Evolutionary conservation across 2,888 invertebrate genomes (phyloP).

Genomic region (Clivina fossor): DNA sequence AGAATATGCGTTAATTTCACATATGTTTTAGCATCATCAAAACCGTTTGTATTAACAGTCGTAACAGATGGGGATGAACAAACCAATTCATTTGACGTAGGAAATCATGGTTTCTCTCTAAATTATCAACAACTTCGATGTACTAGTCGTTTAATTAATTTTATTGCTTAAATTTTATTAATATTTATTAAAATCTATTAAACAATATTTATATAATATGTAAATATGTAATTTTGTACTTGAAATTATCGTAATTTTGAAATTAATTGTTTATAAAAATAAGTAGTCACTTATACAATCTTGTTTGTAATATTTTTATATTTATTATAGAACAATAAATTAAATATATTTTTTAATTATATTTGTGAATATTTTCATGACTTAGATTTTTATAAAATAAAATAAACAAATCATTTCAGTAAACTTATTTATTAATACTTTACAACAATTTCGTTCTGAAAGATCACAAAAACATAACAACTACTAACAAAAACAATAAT

Average conservation of each 20-base stretch:
- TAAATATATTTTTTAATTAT: no score
- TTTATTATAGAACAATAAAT: no score
- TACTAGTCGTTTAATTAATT: slow-evolving; percentile 33
- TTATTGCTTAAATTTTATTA: slow-evolving; percentile 6
- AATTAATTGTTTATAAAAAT: no score
- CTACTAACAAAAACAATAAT: no score
- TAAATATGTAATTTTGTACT: no score
- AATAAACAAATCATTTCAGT: no score
- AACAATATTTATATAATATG: not conserved
- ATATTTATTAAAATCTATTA: not conserved
- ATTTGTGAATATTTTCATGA: no score
- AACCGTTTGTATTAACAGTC: slow-evolving; percentile 74
- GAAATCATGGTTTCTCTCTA: slow-evolving; percentile 75
- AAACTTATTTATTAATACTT: not conserved
- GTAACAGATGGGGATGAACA: slow-evolving; percentile 67
- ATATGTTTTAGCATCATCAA: slow-evolving; percentile 61
- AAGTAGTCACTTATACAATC: no score
- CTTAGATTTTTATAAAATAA: no score
- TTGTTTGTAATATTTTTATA: no score
- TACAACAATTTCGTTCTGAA: not conserved
- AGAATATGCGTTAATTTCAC: slow-evolving; percentile 2
- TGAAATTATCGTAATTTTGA: no score
- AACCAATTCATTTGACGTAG: slow-evolving; percentile 59
- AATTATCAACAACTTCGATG: slow-evolving; percentile 70
- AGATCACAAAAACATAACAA: not conserved